Conservation (phyloP, 2,797 vertebrate genomes). For the Steatocranus sp. region DNA sequence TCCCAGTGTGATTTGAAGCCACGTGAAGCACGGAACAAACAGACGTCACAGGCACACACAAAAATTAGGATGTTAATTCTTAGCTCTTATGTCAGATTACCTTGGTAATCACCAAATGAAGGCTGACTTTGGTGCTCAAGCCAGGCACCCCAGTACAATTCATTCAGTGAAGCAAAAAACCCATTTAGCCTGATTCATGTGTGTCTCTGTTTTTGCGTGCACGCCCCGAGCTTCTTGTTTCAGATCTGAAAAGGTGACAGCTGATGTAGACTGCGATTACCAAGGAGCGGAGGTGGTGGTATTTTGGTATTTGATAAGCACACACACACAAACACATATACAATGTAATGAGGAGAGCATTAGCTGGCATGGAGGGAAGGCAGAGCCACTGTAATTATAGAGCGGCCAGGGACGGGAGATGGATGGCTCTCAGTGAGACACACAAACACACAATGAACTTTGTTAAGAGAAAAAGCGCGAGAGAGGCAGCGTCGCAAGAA, state of each 20-base stretch:
- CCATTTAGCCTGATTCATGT: background rate
- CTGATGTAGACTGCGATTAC: conserved; percentile 22
- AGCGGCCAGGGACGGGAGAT: conserved; percentile 14
- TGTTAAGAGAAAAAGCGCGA: background rate
- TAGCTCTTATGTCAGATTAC: background rate
- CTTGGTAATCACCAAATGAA: background rate
- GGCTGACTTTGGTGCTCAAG: background rate
- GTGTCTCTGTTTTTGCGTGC: background rate
- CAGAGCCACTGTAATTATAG: conserved; percentile 28
- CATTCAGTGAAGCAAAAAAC: background rate
- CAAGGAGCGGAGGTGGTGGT: background rate
- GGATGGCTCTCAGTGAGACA: conserved; percentile 6
- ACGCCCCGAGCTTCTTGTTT: background rate
- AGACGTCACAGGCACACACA: background rate
- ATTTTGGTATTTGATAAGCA: background rate
- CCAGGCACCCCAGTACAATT: background rate
- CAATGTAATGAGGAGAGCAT: conserved; percentile 20
- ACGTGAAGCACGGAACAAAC: background rate
- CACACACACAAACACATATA: background rate
- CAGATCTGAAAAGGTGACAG: conserved; percentile 5
- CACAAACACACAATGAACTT: background rate
- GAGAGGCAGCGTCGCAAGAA: background rate
- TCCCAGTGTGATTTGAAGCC: background rate
- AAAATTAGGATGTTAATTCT: background rate
- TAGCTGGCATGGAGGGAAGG: background rate